phyloP scores from a whole-genome alignment of 2,113 vertebrate species.

The Turnix velox region DNA sequence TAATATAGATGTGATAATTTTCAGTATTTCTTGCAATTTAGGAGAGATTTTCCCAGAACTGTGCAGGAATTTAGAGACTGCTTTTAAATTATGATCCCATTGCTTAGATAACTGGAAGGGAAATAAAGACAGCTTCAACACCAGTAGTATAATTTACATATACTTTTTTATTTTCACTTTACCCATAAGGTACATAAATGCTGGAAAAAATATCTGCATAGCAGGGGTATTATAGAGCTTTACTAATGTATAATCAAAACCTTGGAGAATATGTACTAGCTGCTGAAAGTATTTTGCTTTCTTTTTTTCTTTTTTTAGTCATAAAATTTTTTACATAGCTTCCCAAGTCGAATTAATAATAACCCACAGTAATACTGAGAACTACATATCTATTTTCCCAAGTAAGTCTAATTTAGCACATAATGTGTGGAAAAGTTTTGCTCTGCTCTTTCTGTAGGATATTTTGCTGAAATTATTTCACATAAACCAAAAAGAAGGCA shows the following conservation, averaged over 20 bases:
- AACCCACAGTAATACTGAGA: not conserved
- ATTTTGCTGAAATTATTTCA: conserved; percentile 57
- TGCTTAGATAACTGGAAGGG: not conserved
- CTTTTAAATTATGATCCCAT: not conserved
- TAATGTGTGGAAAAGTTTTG: conserved; percentile 8
- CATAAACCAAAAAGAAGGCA: conserved; percentile 27
- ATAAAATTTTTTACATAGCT: not conserved
- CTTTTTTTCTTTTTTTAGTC: not conserved
- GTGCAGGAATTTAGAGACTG: not conserved
- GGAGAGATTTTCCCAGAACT: not conserved
- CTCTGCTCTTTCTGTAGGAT: conserved; percentile 2
- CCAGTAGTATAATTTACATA: not conserved
- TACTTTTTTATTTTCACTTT: not conserved
- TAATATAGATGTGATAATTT: not conserved
- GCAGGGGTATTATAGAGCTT: not conserved
- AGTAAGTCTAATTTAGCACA: conserved; percentile 20
- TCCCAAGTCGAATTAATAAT: conserved; percentile 21
- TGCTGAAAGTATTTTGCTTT: not conserved
- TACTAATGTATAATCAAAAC: not conserved
- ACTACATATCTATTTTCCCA: not conserved
- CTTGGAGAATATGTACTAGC: not conserved
- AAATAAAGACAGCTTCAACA: not conserved
- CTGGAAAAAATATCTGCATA: not conserved
- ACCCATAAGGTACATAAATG: not conserved
- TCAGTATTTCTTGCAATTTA: not conserved